phyloP scores from a whole-genome alignment of 2,888 invertebrate species.

The Mythimna pallens region DNA sequence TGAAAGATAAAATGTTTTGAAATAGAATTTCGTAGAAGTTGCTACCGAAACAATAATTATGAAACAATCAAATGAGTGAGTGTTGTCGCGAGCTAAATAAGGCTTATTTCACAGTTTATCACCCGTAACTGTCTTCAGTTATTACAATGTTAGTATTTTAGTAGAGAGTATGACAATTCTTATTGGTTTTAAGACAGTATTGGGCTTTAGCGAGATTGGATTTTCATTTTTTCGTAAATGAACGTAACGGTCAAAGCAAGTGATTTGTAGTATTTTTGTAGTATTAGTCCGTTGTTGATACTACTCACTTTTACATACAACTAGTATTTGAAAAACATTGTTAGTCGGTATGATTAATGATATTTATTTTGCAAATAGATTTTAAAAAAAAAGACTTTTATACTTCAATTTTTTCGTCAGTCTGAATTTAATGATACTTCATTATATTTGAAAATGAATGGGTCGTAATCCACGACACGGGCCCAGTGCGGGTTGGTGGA shows the following conservation, averaged over 20 bases:
- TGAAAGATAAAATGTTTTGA: slow-evolving; percentile 16
- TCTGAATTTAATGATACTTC: too few relatives aligned
- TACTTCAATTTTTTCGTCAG: too few relatives aligned
- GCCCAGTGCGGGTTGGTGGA: too few relatives aligned
- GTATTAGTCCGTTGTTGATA: too few relatives aligned
- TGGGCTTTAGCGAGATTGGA: not conserved
- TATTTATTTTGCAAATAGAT: too few relatives aligned
- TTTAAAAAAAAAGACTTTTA: too few relatives aligned
- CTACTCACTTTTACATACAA: too few relatives aligned
- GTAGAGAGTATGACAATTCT: not conserved
- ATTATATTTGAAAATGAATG: too few relatives aligned
- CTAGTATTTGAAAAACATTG: too few relatives aligned
- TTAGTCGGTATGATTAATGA: too few relatives aligned
- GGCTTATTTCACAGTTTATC: slow-evolving; percentile 30
- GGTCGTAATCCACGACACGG: too few relatives aligned
- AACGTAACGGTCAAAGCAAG: not conserved
- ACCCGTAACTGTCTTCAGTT: slow-evolving; percentile 22
- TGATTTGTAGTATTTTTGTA: not conserved
- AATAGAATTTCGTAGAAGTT: slow-evolving; percentile 25
- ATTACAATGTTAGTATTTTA: slow-evolving; percentile 38
- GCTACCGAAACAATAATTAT: not conserved
- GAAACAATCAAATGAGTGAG: slow-evolving; percentile 23
- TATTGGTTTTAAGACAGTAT: not conserved
- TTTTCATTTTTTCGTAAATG: not conserved
- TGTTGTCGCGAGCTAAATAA: slow-evolving; percentile 33